Evolutionary conservation across 2,797 vertebrate species (phyloP), one percentile per base, ranked within the genome.

Genomic region (Poeciliopsis gracilis): DNA sequence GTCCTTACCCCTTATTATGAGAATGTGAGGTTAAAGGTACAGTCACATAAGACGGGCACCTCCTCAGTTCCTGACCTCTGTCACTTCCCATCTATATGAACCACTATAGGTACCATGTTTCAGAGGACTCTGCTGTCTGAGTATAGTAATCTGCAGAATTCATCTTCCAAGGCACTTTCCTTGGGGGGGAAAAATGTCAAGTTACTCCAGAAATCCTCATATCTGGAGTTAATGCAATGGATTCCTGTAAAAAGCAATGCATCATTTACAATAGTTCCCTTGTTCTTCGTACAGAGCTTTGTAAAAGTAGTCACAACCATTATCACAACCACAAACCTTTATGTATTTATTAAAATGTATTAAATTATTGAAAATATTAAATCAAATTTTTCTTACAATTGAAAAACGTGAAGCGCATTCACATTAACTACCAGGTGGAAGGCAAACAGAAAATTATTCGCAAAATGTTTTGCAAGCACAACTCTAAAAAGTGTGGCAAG

Each of bases 1-100:
- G 91, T 95, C 92, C 90, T 95, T 94, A 93, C 84, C 92, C 93
- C 92, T 93, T 90, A 93, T 95, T 94, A 94, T 91, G 85, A 88
- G 92, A 93, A 93, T 90, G 94, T 80, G 91, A 90, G 93, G 93
- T 94, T 92, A 94, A 92, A 95, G 88, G 89, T 89, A 90, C 91
- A 90, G 87, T 77, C 77, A 57, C 77, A 76, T 84, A 81, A 94
- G 94, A 94, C 94, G 92, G 93, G 89, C 90, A 92, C 89, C 90
- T 91, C 91, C 87, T 93, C 92, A 91, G 92, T 87, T 78, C 81
- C 82, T 75, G 92, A 94, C 92, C 93, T 85, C 92, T 94, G 93
- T 94, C 93, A 93, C 93, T 92, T 93, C 90, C 87, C 90, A 94
- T 94, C 93, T 90, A 91, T 88, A 88, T 76, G 85, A 89, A 86